Conservation (phyloP, 2,113 vertebrate genomes). For the Cavia porcellus region DNA sequence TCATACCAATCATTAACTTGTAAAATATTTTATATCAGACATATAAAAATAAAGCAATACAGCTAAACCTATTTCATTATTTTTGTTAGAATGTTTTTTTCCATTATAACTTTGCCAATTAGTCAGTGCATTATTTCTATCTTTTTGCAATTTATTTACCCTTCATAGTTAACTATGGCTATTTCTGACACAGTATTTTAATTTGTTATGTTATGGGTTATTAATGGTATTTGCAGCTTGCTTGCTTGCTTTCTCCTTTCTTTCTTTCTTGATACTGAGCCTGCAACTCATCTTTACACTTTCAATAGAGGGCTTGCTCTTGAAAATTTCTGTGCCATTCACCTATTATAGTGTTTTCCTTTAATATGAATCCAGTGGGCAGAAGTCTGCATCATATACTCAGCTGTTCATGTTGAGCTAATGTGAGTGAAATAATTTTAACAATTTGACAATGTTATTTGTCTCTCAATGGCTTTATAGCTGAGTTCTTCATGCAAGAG, state of each 20-base stretch:
- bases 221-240: not conserved
- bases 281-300: not conserved
- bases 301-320: not conserved
- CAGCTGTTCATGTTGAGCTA: not conserved
- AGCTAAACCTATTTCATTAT: constrained; percentile 35
- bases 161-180: not conserved
- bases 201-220: constrained; percentile 18
- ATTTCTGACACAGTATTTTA: not conserved
- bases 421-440: not conserved
- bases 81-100: constrained; percentile 51
- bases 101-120: not conserved
- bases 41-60: constrained; percentile 43
- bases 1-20: constrained; percentile 33
- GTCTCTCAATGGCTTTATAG: not conserved
- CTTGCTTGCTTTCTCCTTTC: too few relatives aligned
- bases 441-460: not conserved
- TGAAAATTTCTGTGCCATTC: not conserved
- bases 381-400: not conserved
- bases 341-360: not conserved
- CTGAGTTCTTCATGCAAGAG: not conserved
- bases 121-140: constrained; percentile 47
- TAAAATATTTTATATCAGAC: constrained; percentile 58
- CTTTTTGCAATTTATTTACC: not conserved
- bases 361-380: not conserved
- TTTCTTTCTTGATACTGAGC: too few relatives aligned